Base-by-base conservation (phyloP, 2,888 invertebrate genomes). In the Acholoe squamosa region DNA sequence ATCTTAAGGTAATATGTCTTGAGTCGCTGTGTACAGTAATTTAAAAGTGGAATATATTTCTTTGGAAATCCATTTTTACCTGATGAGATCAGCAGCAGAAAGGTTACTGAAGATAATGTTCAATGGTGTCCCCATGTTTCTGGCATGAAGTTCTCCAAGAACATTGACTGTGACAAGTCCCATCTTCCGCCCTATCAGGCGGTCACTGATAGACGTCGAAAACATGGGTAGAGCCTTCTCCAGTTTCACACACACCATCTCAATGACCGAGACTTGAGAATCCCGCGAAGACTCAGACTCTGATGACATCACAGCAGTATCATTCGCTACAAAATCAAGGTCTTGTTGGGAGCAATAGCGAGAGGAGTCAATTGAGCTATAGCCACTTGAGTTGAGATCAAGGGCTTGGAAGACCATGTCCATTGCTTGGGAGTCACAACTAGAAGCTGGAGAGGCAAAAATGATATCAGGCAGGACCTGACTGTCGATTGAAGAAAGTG, bases 141-240 rank as follows among this genome's bases (percentile, higher is more conserved):
- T 28, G 67, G 28, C 28, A 12, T 89, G 67, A 12, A 90, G 43
- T 51, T 90, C 90, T 0, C 25, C 16, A 7, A 90, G 10, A n/a
- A 90, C 67, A 56, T 90, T 71, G 19, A 90, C 56, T 34, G 28
- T 56, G 14, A 12, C 67, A 14, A 90, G 43, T 0, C 90, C 90
- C 90, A 90, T 90, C 31, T 76, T 84, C n/a, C 90, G 33, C 14
- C 90, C 90, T 43, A 90, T 90, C 28, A 90, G 33, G 19, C 86
- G 33, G 43, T 90, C 84, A n/a, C 25, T 33, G 31, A 86, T 54
- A 12, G 86, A 28, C 28, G 28, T 86, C 25, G 86, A 86, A 54
- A 86, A 86, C 28, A 54, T 52, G 54, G 86, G 86, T 16, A 86
- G 22, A 10, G 33, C 54, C 31, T 54, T 52, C 31, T 86, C 86